Percentiles rank a stretch among this genome's conserved stretches.
These are phyloP conservation scores for Eilema caniola DNA, from an alignment of 2,888 invertebrate genomes.

Conservation along the genomic window DNA sequence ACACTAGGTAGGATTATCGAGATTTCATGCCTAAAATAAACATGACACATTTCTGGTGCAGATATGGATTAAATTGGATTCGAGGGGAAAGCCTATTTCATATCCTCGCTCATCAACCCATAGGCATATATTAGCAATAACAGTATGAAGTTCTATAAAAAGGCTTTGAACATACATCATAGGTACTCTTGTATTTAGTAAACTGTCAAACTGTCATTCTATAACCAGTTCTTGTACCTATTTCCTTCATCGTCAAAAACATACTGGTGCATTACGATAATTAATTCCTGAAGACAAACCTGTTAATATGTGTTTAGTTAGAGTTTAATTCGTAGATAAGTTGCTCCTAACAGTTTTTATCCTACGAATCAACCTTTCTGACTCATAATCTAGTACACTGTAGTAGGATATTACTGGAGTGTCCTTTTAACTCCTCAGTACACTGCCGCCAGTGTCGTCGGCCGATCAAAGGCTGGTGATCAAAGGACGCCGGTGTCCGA, in stretches of 20 bases:
- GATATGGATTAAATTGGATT: no score
- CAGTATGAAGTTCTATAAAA: neutral
- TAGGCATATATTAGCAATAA: no score
- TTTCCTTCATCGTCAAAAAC: neutral
- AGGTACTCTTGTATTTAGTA: neutral
- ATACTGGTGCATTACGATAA: no score
- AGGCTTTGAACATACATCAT: neutral
- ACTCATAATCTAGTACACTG: neutral
- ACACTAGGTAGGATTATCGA: slow-evolving; percentile 37
- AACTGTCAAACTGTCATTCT: neutral
- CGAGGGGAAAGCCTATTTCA: neutral
- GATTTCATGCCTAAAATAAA: neutral
- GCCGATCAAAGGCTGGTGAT: slow-evolving; percentile 78
- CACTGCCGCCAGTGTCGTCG: slow-evolving; percentile 50
- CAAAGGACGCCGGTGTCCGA: slow-evolving; percentile 78
- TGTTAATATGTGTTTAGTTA: no score
- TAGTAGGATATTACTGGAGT: neutral
- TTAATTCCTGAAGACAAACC: no score
- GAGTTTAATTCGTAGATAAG: no score
- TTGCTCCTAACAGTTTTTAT: no score
- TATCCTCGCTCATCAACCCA: neutral
- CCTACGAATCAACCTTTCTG: neutral
- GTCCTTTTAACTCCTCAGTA: slow-evolving; percentile 51
- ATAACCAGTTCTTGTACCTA: neutral
- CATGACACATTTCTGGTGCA: neutral